phyloP scores from a whole-genome alignment of 2,888 invertebrate genomes.

The Agonopterix heracliana region DNA sequence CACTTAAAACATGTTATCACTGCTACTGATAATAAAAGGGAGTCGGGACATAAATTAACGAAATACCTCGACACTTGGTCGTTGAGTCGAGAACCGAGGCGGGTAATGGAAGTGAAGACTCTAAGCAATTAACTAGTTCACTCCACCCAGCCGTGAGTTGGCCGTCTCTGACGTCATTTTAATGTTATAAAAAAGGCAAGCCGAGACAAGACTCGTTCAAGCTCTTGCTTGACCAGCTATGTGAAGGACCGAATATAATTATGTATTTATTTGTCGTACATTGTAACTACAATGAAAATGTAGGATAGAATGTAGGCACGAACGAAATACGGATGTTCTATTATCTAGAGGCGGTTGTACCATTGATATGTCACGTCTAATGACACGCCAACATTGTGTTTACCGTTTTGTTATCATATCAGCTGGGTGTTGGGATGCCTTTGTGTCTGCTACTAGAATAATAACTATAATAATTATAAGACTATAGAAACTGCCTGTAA shows the following conservation, averaged over 20 bases:
- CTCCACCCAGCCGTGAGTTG: slow-evolving; percentile 28
- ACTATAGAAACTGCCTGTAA: slow-evolving; percentile 7
- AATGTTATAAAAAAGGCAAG: background rate
- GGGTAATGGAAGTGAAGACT: slow-evolving; percentile 51
- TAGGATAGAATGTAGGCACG: no score
- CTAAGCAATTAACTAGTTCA: slow-evolving; percentile 53
- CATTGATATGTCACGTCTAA: no score
- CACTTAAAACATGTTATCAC: slow-evolving; percentile 11
- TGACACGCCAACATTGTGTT: slow-evolving; percentile 7
- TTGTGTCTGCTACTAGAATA: slow-evolving; percentile 20
- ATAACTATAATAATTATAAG: slow-evolving; percentile 15
- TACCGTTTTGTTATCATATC: slow-evolving; percentile 42
- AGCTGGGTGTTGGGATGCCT: slow-evolving; percentile 24
- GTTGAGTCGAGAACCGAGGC: slow-evolving; percentile 22
- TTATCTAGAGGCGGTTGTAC: no score
- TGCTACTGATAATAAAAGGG: slow-evolving; percentile 40
- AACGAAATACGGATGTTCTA: no score
- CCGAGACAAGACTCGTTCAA: background rate
- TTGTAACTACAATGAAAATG: no score
- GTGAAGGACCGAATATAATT: no score
- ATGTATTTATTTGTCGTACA: no score
- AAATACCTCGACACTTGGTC: slow-evolving; percentile 55
- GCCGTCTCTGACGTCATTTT: slow-evolving; percentile 25
- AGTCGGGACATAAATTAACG: slow-evolving; percentile 52
- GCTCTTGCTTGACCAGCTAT: background rate